Base-by-base conservation (phyloP, 2,113 vertebrate species). In the Cololabis saira region DNA sequence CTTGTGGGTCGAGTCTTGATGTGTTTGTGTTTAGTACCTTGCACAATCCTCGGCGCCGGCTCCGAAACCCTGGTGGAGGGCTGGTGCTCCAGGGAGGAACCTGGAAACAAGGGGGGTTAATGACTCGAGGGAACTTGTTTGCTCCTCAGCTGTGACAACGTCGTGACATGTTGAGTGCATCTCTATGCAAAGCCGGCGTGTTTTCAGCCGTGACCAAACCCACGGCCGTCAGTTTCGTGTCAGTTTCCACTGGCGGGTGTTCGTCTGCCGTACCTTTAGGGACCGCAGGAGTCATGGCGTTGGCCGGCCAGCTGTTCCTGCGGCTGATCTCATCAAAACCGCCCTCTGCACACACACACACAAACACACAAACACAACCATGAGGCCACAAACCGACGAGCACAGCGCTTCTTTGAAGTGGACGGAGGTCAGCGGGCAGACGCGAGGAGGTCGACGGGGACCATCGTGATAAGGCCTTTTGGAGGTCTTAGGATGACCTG, bases 261-360 rank as follows among this genome's bases (percentile, higher is more conserved):
- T 18, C 18, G 12, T 18, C 6, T 7, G 19, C 42, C 56, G 3
- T 87, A 93, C 93, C 92, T 92, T 94, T 94, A 7, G 85, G 80
- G 45, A 82, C 89, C 42, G 86, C 50, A 15, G 85, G 48, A n/a
- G 85, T 65, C 86, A 94, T 87, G 74, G 67, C 78, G 65, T 80
- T 89, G 24, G 91, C 53, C 0, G 88, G 65, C 93, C 93, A 94
- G 85, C 90, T 93, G 89, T 90, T 93, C 61, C 92, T 92, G 74
- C 92, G 89, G 76, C 90, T 82, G 78, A 94, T 92, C 61, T 94
- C 93, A 61, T 94, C 92, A 89, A 86, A 94, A 66, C 14, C 79
- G 74, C 79, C 93, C 71, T 94, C 93, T 94, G 87, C 37, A 52
- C 14, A 27, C 4, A 66, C 70, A 59, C n/a, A n/a, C n/a, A n/a